Conservation (phyloP, 2,113 vertebrate species). For the Fulmarus glacialis region DNA sequence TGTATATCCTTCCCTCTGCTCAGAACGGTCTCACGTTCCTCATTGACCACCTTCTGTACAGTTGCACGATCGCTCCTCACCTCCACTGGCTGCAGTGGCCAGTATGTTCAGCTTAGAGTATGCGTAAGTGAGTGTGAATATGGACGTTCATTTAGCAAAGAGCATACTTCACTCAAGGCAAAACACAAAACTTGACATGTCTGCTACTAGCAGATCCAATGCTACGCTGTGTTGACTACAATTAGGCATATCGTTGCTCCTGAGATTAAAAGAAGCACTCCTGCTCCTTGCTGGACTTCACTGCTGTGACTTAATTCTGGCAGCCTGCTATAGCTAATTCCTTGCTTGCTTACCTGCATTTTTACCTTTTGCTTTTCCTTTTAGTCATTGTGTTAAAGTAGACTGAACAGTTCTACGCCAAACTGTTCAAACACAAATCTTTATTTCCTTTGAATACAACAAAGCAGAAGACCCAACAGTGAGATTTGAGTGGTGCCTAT, state of each 20-base stretch:
- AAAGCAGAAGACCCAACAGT: background rate
- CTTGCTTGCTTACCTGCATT: background rate
- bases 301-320: background rate
- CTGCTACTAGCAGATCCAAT: background rate
- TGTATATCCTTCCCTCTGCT: background rate
- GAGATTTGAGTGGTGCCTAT: background rate
- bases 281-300: background rate
- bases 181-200: background rate
- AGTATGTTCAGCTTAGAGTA: background rate
- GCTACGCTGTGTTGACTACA: accelerated
- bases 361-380: background rate
- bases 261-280: background rate
- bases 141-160: background rate
- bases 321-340: background rate
- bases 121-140: background rate
- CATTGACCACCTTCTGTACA: background rate
- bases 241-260: background rate
- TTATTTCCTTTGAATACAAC: background rate
- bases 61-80: background rate
- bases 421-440: background rate
- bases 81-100: background rate
- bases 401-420: background rate
- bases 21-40: background rate
- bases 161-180: background rate
- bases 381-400: background rate